Base-by-base conservation (phyloP, 2,113 vertebrate genomes). In the Trinectes maculatus region DNA sequence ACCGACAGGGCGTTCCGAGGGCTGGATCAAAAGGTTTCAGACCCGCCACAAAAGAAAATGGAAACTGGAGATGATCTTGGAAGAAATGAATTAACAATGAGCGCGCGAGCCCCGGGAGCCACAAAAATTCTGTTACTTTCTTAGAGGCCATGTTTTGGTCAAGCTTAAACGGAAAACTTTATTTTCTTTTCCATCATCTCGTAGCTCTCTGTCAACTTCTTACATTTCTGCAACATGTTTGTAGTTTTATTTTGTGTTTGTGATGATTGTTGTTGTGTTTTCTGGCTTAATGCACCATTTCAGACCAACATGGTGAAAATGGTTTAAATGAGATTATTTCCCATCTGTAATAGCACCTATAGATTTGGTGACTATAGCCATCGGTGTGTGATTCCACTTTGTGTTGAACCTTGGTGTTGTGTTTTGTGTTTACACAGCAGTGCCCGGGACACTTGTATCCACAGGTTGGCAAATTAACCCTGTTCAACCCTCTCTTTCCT, bases 11-110 rank as follows among this genome's bases (percentile, higher is more conserved):
- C 91, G 93, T 96, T 95, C 93, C 96, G 92, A 91, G 83, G 90
- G 90, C 87, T 18, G 94, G 93, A 96, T 96, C 95, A 96, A 96
- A 98, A 96, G 95, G 91, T 86, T 85, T 87, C 85, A 79, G 91
- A 93, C 76, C 91, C 84, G 42, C 90, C 89, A 96, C 94, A 95
- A 97, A 96, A 93, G 90, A 92, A 79, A 94, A 94, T 93, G 95
- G 86, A 96, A 96, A 98, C 93, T 92, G 87, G 92, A 98, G 93
- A 85, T 92, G 93, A 92, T 93, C 93, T 92, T 90, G 92, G 91
- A 85, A 89, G 72, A 82, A 53, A 71, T 94, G 95, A 95, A 95
- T 93, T 92, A 91, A 89, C 91, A 94, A 93, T 92, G 90, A 95
- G 92, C 87, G 91, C 58, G 62, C 57, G 62, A 87, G 82, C 72